Conservation (phyloP, 2,113 vertebrate genomes). For the Lophura nycthemera region DNA sequence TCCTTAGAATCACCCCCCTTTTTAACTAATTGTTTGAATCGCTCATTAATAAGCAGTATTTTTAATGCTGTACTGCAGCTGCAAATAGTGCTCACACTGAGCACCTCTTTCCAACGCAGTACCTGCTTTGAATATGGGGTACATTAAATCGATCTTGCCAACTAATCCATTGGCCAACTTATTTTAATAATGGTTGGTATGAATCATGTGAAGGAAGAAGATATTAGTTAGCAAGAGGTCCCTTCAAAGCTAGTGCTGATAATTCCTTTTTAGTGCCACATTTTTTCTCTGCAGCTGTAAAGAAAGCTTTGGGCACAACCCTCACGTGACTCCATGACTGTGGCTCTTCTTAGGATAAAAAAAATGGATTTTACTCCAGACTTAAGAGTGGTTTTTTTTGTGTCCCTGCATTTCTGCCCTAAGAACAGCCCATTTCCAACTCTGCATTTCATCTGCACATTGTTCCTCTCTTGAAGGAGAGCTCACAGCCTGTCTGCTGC, state of each 20-base stretch:
- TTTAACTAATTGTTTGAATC: not conserved
- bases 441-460: slow-evolving; percentile 75
- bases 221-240: not conserved
- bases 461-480: slow-evolving; percentile 62
- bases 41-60: not conserved
- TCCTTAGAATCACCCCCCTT: not conserved
- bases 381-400: not conserved
- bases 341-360: slow-evolving; percentile 73
- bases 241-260: not conserved
- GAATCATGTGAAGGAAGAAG: not conserved
- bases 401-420: slow-evolving; percentile 42
- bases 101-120: not conserved
- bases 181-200: not conserved
- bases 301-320: slow-evolving; percentile 73
- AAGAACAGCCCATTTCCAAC: slow-evolving; percentile 58
- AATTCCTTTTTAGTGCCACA: slow-evolving; percentile 44
- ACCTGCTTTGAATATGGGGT: not conserved
- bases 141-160: not conserved
- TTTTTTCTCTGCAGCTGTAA: slow-evolving; percentile 63
- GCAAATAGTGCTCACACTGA: not conserved
- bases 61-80: not conserved
- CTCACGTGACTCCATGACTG: slow-evolving; percentile 61
- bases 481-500: slow-evolving; percentile 65
- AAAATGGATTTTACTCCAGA: not conserved
- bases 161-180: not conserved